A percentile compares a stretch with the other conserved stretches of the same genome.
phyloP scores from a whole-genome alignment of 1,140 invertebrate species.

The Brachionus sp. region DNA sequence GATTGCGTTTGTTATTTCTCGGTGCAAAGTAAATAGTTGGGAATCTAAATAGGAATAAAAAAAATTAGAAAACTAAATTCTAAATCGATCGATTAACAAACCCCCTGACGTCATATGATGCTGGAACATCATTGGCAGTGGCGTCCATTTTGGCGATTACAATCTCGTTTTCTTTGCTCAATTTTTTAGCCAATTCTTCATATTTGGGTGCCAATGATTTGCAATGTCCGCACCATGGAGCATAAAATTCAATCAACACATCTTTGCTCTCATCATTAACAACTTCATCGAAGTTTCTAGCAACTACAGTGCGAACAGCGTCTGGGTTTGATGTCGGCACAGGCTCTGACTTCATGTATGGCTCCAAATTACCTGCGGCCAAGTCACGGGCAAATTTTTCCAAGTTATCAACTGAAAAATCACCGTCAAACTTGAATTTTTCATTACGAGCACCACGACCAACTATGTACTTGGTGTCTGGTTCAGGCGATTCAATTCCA shows the following conservation, averaged over 20 bases:
- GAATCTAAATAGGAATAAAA: slow-evolving; percentile 63
- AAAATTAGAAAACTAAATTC: not conserved
- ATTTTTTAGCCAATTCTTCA: slow-evolving; percentile 87
- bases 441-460: slow-evolving; percentile 75
- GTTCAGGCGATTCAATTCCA: slow-evolving; percentile 75
- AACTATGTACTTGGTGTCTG: slow-evolving; percentile 82
- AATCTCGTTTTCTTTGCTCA: slow-evolving; percentile 73
- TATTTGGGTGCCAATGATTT: slow-evolving; percentile 84
- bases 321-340: slow-evolving; percentile 79
- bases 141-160: slow-evolving; percentile 96
- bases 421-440: slow-evolving; percentile 83
- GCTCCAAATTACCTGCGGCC: slow-evolving; percentile 75
- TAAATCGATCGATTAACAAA: slow-evolving; percentile 58
- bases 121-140: slow-evolving; percentile 93
- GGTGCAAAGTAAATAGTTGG: slow-evolving; percentile 94
- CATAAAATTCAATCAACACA: slow-evolving; percentile 93
- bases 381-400: slow-evolving; percentile 83
- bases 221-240: slow-evolving; percentile 98
- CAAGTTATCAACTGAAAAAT: slow-evolving; percentile 83
- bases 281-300: slow-evolving; percentile 91
- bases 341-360: slow-evolving; percentile 91
- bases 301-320: slow-evolving; percentile 84
- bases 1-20: slow-evolving; percentile 74
- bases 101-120: slow-evolving; percentile 81
- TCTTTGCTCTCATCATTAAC: slow-evolving; percentile 87